A percentile compares a stretch with the other conserved stretches of the same genome.
These are phyloP conservation scores for Pogonocherus hispidulus DNA, from an alignment of 2,888 invertebrate species.

Conservation along the genomic window DNA sequence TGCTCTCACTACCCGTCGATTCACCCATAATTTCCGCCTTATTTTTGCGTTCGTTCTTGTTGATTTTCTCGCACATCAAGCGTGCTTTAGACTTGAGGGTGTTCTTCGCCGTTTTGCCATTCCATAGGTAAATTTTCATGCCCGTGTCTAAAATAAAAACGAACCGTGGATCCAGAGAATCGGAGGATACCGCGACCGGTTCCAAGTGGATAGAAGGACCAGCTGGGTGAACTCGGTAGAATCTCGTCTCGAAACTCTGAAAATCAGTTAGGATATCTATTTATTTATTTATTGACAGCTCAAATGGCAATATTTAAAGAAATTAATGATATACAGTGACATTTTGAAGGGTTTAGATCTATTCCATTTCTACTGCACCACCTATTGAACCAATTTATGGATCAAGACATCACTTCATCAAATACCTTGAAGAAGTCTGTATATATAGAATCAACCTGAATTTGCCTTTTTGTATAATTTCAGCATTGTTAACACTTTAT, in stretches of 20 bases:
- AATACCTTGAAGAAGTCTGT: too few relatives aligned
- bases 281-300: too few relatives aligned
- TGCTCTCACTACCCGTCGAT: constrained; percentile 84
- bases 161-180: constrained; percentile 89
- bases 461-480: too few relatives aligned
- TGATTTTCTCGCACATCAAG: constrained; percentile 97
- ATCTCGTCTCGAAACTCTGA: constrained; percentile 84
- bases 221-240: constrained; percentile 92
- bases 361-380: too few relatives aligned
- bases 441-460: too few relatives aligned
- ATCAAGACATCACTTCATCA: too few relatives aligned
- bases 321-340: too few relatives aligned
- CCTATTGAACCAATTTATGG: too few relatives aligned
- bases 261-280: too few relatives aligned
- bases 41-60: constrained; percentile 97
- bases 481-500: too few relatives aligned
- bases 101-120: constrained; percentile 88
- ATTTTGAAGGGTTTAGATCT: too few relatives aligned
- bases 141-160: constrained; percentile 94
- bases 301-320: too few relatives aligned
- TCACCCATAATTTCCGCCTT: constrained; percentile 91
- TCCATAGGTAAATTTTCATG: constrained; percentile 90
- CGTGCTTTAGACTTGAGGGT: constrained; percentile 90
- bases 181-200: constrained; percentile 80
- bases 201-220: constrained; percentile 91